A percentile compares a stretch with the other conserved stretches of the same genome.
Evolutionary conservation across 1,140 invertebrate species (phyloP).

Genomic region (Lucilia cuprina): DNA sequence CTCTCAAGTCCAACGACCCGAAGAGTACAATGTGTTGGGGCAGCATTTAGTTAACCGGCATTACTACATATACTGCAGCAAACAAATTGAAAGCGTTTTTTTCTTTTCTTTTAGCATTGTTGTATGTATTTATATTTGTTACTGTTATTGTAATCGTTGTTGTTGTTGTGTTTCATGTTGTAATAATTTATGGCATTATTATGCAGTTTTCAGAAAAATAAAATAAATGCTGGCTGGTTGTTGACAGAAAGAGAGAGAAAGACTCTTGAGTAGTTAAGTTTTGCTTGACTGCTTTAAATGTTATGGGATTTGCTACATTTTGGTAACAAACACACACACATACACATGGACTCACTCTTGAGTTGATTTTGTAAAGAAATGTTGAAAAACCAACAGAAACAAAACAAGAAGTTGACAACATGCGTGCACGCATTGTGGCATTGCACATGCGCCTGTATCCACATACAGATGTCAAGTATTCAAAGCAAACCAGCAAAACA

Average conservation of each 20-base stretch:
- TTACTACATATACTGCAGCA: not conserved
- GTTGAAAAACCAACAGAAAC: too few species aligned
- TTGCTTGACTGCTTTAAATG: too few species aligned
- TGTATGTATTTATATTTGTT: not conserved
- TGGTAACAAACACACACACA: too few species aligned
- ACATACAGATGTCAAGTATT: not conserved
- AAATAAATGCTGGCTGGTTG: not conserved
- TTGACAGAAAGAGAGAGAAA: not conserved
- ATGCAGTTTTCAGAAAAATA: constrained; percentile 10
- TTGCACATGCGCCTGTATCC: not conserved
- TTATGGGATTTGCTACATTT: too few species aligned
- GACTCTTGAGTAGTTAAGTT: not conserved
- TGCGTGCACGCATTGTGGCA: constrained; percentile 12
- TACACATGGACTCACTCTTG: too few species aligned
- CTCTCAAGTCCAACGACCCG: constrained; percentile 1
- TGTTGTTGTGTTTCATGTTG: not conserved
- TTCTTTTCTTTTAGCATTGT: not conserved
- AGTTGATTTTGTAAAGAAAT: too few species aligned
- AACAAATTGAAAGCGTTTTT: not conserved
- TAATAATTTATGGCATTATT: constrained; percentile 32
- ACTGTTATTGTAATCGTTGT: not conserved
- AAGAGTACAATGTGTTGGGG: not conserved
- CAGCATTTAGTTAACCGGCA: not conserved
- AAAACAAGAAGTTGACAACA: not conserved
- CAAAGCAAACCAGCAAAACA: too few species aligned